Evolutionary conservation across 1,140 invertebrate genomes (phyloP).

Genomic region (Leptonema lineaticorne): DNA sequence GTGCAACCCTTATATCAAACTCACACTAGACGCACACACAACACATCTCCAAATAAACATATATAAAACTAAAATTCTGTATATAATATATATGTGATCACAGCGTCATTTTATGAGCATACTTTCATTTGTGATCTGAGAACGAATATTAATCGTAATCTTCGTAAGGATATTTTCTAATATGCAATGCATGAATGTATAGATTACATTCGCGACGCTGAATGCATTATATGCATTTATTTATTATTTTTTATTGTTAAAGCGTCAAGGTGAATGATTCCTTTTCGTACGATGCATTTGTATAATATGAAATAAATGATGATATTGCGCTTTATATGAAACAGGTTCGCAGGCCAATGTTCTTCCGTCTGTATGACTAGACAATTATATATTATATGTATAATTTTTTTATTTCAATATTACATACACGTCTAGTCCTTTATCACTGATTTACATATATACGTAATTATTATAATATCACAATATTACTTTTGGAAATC

Average conservation of each 20-base stretch:
- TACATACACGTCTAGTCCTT: neutral
- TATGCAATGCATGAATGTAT: neutral
- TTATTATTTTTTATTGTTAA: neutral
- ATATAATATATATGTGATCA: too few relatives aligned
- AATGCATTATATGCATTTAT: neutral
- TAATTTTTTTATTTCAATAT: neutral
- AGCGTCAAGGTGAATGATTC: constrained; percentile 6
- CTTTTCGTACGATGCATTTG: neutral
- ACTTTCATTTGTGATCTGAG: neutral
- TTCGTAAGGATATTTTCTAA: neutral
- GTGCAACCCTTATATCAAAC: neutral
- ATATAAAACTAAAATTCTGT: neutral
- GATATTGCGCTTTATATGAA: neutral
- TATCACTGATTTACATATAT: too few relatives aligned
- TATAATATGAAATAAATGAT: too few relatives aligned
- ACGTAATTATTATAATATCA: too few relatives aligned
- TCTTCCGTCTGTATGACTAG: constrained; percentile 10
- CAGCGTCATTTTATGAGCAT: neutral
- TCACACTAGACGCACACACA: neutral
- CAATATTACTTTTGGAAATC: neutral
- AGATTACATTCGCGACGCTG: neutral
- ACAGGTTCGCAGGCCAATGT: constrained; percentile 11
- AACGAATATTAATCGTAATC: neutral
- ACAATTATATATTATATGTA: neutral
- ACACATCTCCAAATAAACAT: neutral